phyloP scores from a whole-genome alignment of 2,888 invertebrate genomes.

The Anthrax anthrax region DNA sequence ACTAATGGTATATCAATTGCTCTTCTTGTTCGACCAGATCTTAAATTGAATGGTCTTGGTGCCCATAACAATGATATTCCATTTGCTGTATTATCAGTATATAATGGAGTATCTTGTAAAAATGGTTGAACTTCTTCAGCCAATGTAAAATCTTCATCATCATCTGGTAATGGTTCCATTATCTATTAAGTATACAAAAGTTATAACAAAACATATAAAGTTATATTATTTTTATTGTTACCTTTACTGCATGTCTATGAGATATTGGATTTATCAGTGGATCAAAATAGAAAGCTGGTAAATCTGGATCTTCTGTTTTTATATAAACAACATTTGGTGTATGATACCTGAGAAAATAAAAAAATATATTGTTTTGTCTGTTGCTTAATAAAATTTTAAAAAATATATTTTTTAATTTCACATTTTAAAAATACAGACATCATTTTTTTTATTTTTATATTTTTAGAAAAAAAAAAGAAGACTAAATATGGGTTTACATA shows the following conservation, averaged over 20 bases:
- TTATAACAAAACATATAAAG: too few species aligned
- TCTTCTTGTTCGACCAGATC: conserved; percentile 84
- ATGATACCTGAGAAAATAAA: conserved; percentile 67
- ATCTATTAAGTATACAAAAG: conserved; percentile 30
- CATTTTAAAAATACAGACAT: too few species aligned
- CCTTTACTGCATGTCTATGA: conserved; percentile 75
- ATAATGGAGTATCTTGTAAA: conserved; percentile 86
- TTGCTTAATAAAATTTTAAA: neutral
- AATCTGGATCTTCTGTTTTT: conserved; percentile 98
- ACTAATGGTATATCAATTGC: conserved; percentile 96
- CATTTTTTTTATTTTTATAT: too few species aligned
- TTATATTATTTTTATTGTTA: conserved; percentile 20
- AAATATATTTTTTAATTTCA: conserved; percentile 1
- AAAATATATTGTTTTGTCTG: neutral
- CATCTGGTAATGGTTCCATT: conserved; percentile 77
- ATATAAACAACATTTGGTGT: conserved; percentile 98
- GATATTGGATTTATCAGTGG: conserved; percentile 99
- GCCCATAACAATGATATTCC: conserved; percentile 96
- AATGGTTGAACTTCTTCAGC: conserved; percentile 86
- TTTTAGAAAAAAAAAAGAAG: too few species aligned
- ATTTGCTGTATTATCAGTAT: conserved; percentile 97
- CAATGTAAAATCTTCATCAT: conserved; percentile 86
- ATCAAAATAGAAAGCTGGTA: conserved; percentile 99
- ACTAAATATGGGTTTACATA: neutral
- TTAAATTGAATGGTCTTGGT: conserved; percentile 91